Conservation (phyloP, 2,113 vertebrate genomes). For the Rhinoderma darwinii region DNA sequence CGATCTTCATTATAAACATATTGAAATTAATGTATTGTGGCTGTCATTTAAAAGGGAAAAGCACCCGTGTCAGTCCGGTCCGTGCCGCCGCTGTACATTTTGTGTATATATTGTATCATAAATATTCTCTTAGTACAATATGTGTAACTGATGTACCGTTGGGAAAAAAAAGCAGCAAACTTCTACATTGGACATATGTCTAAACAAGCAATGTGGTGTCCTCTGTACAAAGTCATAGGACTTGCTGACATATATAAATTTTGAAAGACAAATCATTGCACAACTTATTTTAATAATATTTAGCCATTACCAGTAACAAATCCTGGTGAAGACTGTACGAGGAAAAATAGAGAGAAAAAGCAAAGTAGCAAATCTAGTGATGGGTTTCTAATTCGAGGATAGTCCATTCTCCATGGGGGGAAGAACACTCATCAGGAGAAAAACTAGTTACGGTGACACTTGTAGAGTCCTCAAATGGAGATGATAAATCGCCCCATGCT, state of each 20-base stretch:
- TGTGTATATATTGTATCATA: not conserved
- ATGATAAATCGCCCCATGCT: slow-evolving; percentile 93
- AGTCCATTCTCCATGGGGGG: slow-evolving; percentile 98
- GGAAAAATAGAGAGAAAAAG: not conserved
- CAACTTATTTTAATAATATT: not conserved
- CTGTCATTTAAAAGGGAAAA: not conserved
- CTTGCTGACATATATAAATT: not conserved
- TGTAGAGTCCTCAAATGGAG: slow-evolving; percentile 89
- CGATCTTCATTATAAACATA: slow-evolving; percentile 15
- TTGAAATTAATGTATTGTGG: not conserved
- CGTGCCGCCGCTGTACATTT: not conserved
- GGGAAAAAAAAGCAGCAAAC: not conserved
- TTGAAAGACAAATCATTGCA: not conserved
- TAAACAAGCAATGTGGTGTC: not conserved
- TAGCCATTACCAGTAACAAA: slow-evolving; percentile 27
- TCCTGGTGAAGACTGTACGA: not conserved
- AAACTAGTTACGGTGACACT: slow-evolving; percentile 95
- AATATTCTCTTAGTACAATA: slow-evolving; percentile 21
- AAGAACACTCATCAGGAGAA: slow-evolving; percentile 93
- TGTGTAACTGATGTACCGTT: not conserved
- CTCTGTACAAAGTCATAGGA: not conserved
- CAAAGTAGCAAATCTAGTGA: slow-evolving; percentile 76
- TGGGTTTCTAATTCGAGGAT: slow-evolving; percentile 99
- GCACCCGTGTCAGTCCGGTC: not conserved
- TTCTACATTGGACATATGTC: not conserved